Conservation (phyloP, 1,140 invertebrate genomes). For the Delia radicum region DNA sequence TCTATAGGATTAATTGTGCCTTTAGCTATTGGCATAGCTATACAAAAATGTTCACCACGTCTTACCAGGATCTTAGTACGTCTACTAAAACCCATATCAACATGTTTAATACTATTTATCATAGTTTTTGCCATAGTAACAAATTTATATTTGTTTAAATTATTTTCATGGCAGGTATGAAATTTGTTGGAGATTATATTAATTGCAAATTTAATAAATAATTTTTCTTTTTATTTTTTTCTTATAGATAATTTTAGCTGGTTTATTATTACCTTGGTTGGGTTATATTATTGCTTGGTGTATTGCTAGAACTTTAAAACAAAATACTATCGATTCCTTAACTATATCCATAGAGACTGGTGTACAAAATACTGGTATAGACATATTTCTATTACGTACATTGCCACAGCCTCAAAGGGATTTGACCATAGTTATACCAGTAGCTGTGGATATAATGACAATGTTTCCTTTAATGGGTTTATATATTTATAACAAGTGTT, state of each 20-base stretch:
- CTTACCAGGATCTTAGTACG: conserved; percentile 69
- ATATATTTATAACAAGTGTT: conserved; percentile 58
- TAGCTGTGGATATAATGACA: conserved; percentile 87
- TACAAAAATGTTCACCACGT: conserved; percentile 68
- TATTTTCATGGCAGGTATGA: conserved; percentile 83
- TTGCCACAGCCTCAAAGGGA: conserved; percentile 72
- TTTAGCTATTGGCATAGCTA: conserved; percentile 72
- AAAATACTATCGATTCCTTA: conserved; percentile 66
- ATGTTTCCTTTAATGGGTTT: conserved; percentile 75
- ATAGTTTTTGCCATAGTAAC: conserved; percentile 85
- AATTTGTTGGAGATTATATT: conserved; percentile 16
- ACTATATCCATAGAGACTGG: conserved; percentile 90
- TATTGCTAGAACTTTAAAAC: conserved; percentile 61
- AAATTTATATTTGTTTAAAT: conserved; percentile 85
- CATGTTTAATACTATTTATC: conserved; percentile 80
- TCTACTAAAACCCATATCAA: conserved; percentile 81
- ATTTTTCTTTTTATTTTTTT: not conserved
- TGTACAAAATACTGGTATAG: conserved; percentile 89
- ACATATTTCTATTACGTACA: conserved; percentile 78
- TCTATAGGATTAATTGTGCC: conserved; percentile 80
- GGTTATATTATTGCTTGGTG: conserved; percentile 77
- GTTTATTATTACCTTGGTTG: conserved; percentile 80
- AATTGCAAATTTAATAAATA: not conserved
- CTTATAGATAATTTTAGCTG: conserved; percentile 73
- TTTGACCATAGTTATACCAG: conserved; percentile 80